Percentiles rank a stretch among this genome's conserved stretches.
Evolutionary conservation across 2,113 vertebrate genomes (phyloP).

Genomic region (Procavia capensis): DNA sequence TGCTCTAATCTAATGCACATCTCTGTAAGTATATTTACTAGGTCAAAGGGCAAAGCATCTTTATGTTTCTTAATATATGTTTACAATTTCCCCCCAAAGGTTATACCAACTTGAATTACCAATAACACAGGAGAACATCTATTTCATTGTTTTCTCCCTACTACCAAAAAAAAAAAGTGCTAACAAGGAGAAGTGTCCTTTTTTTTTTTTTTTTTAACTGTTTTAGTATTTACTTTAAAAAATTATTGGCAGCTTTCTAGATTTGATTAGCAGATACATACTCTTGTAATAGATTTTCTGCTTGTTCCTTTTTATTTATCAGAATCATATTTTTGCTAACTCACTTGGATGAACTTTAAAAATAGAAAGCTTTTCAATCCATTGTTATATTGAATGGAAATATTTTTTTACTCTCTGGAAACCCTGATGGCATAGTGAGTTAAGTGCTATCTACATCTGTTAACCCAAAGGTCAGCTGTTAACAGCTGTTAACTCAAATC

Average conservation of each 20-base stretch:
- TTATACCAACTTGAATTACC: background rate
- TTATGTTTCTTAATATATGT: background rate
- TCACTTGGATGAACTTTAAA: background rate
- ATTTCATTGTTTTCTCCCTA: background rate
- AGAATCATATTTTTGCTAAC: background rate
- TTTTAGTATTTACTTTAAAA: background rate
- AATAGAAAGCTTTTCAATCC: background rate
- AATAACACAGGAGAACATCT: background rate
- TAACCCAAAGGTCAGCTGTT: too few species aligned
- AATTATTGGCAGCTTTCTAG: background rate
- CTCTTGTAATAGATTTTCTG: background rate
- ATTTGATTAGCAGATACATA: background rate
- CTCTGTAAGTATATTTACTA: slow-evolving; percentile 18
- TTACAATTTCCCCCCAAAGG: background rate
- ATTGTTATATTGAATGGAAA: background rate
- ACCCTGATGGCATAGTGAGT: too few species aligned
- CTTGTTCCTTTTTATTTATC: background rate
- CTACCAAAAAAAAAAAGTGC: background rate
- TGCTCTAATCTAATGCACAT: background rate
- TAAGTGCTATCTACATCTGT: too few species aligned
- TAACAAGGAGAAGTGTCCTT: background rate
- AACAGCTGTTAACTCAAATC: too few species aligned
- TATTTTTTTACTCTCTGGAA: background rate
- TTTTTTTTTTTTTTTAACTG: too few species aligned
- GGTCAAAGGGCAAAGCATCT: background rate